Base-by-base conservation (phyloP, 2,797 vertebrate species). In the Neosilurus mollespiculum region DNA sequence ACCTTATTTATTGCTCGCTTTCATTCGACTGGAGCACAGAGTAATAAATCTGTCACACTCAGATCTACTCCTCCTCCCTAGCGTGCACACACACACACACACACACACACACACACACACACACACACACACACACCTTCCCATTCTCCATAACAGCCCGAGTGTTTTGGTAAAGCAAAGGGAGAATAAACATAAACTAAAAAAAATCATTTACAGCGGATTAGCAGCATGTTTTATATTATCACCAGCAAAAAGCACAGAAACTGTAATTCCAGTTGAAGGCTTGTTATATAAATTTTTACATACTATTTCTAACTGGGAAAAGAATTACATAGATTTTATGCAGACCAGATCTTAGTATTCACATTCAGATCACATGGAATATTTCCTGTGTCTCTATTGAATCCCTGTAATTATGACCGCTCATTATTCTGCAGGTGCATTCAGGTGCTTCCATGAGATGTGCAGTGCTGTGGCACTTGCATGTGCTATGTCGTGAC, bases 1-100 rank as follows among this genome's bases (percentile, higher is more conserved):
- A 86, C 83, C 82, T 92, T 93, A 92, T 93, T 93, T 93, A 93
- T 92, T 91, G 82, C 88, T 87, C 37, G n/a, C 87, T 90, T 86
- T 91, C 90, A 88, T 89, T 84, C 88, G 85, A 88, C 85, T 84
- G 83, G 78, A 88, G 90, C 89, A 90, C 62, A 75, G 70, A 82
- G 72, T 85, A 83, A 88, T 91, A 92, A 92, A 93, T 93, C 91
- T 91, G 82, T 83, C 88, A 87, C 84, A 70, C 86, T 85, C 87
- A 88, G 82, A 87, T 88, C 83, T 88, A 86, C 85, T 82, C 83
- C 84, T 14, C 67, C 73, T 80, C 58, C 58, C 80, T 56, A 58
- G 75, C 56, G 14, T 64, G 34, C 66, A n/a, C 18, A 78, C 80
- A 71, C 78, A 59, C 76, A 64, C 76, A 62, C 22, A 24, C 20